These are phyloP conservation scores for Stegophylla sp. DNA, from an alignment of 2,888 invertebrate genomes.

Conservation along the genomic window DNA sequence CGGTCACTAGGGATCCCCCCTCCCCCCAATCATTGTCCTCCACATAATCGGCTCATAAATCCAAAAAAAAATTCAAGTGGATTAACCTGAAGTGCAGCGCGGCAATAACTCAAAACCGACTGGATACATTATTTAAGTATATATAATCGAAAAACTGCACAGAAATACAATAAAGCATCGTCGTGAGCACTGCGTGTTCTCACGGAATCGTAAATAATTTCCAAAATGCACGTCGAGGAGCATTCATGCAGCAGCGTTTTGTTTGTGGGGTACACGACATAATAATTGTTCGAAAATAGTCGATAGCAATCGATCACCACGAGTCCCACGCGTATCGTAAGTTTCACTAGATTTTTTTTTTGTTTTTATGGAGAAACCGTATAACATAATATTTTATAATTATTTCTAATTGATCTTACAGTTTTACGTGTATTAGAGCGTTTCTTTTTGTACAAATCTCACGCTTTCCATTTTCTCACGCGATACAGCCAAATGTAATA, in stretches of 20 bases:
- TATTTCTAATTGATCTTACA: no score
- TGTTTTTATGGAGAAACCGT: no score
- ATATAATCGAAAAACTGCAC: no score
- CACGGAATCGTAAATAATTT: constrained; percentile 8
- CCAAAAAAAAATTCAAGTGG: constrained; percentile 23
- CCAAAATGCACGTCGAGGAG: neutral
- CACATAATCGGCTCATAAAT: constrained; percentile 18
- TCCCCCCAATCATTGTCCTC: neutral
- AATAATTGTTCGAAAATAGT: no score
- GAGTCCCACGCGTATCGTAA: neutral
- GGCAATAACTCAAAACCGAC: constrained; percentile 19
- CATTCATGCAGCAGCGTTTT: no score
- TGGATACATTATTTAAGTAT: neutral
- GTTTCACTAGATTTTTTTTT: neutral
- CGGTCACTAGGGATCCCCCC: neutral
- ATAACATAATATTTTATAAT: no score
- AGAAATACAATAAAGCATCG: no score
- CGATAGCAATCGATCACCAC: neutral
- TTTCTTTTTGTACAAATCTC: no score
- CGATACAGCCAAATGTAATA: neutral
- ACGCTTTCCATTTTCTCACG: neutral
- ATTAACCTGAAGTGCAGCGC: constrained; percentile 13
- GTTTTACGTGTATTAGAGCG: no score
- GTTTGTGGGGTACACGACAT: neutral
- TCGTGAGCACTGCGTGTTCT: neutral